A percentile compares a stretch with the other conserved stretches of the same genome.
These are phyloP conservation scores for Scolopax mira DNA, from an alignment of 2,113 vertebrate genomes.

Conservation along the genomic window DNA sequence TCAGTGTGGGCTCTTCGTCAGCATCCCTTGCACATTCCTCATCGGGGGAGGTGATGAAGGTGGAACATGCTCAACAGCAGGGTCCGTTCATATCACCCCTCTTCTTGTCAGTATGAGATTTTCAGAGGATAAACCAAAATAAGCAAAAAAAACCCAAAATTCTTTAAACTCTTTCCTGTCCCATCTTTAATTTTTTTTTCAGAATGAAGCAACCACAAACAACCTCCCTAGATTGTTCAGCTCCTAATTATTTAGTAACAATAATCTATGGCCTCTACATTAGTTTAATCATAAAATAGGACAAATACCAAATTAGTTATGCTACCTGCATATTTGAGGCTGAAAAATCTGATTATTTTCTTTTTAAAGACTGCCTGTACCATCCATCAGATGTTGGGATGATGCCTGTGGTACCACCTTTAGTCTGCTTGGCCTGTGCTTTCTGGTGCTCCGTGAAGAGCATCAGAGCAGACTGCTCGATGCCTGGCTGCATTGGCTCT, in stretches of 20 bases:
- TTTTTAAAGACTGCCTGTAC: background rate
- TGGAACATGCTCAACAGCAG: background rate
- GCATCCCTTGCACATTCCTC: background rate
- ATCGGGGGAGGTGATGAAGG: background rate
- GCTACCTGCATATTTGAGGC: background rate
- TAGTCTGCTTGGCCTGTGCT: background rate
- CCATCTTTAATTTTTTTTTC: background rate
- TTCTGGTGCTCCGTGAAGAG: fast-evolving
- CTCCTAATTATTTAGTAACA: background rate
- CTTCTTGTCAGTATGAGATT: background rate
- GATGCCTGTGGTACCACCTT: background rate
- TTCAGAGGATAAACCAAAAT: background rate
- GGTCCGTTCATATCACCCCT: background rate
- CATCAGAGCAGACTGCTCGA: background rate
- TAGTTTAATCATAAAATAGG: background rate
- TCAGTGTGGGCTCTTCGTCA: background rate
- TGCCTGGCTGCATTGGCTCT: fast-evolving
- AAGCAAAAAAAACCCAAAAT: background rate
- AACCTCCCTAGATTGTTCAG: background rate
- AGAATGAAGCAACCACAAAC: background rate
- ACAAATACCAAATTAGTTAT: background rate
- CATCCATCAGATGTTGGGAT: fast-evolving
- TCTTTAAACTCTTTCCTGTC: background rate
- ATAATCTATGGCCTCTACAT: background rate
- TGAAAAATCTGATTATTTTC: background rate